Evolutionary conservation across 2,113 vertebrate genomes (phyloP).

Genomic region (Trogon surrucura): DNA sequence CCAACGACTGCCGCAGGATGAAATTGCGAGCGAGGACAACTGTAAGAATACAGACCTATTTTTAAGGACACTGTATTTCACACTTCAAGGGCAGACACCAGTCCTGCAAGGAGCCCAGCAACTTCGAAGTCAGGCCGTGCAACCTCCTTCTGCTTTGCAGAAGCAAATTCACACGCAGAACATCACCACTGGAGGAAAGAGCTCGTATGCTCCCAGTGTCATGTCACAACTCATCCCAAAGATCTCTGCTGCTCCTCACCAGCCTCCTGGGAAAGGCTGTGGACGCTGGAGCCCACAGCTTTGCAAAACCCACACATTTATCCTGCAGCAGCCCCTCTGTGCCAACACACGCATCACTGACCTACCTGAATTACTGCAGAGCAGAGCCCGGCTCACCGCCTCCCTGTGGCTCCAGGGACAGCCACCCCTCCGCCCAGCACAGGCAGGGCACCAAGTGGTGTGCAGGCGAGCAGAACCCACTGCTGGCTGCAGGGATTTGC

Average conservation of each 20-base stretch:
- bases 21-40: not conserved
- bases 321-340: not conserved
- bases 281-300: not conserved
- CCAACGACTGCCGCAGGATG: not conserved
- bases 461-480: not conserved
- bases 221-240: not conserved
- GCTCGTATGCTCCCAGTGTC: not conserved
- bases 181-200: not conserved
- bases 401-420: not conserved
- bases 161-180: not conserved
- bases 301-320: not conserved
- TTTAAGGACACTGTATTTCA: not conserved
- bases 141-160: not conserved
- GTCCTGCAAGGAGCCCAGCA: not conserved
- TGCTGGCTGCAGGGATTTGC: not conserved
- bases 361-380: not conserved
- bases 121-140: accelerated
- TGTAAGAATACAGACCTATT: not conserved
- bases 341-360: not conserved
- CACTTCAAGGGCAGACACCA: not conserved
- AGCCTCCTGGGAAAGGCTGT: not conserved
- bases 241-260: not conserved
- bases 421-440: not conserved
- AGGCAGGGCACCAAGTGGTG: accelerated
- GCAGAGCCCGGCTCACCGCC: not conserved